Evolutionary conservation across 2,888 invertebrate genomes (phyloP).

Genomic region (Globia sparganii): DNA sequence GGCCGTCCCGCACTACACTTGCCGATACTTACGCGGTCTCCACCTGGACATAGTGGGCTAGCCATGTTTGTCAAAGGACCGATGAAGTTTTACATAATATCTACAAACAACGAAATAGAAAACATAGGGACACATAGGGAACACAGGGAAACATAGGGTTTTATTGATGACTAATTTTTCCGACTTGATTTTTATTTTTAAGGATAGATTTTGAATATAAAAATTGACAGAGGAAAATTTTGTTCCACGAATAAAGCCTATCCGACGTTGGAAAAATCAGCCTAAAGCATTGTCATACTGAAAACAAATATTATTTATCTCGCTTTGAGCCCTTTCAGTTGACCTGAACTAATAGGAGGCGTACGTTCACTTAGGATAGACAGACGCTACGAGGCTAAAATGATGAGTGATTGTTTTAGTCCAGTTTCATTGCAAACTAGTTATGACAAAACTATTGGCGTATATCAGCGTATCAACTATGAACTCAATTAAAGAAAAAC

Average conservation of each 20-base stretch:
- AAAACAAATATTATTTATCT: not conserved
- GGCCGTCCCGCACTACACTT: not conserved
- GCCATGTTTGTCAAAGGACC: not conserved
- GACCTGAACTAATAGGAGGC: conserved; percentile 1
- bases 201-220: not conserved
- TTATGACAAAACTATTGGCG: not conserved
- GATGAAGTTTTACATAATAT: not conserved
- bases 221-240: not conserved
- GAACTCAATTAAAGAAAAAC: not conserved
- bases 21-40: not conserved
- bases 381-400: not conserved
- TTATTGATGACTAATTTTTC: not conserved
- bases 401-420: conserved; percentile 9
- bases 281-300: not conserved
- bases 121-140: no score
- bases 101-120: not conserved
- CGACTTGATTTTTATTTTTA: no score
- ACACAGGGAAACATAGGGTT: not conserved
- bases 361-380: not conserved
- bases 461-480: no score
- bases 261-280: no score
- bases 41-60: not conserved
- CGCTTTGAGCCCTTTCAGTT: conserved; percentile 7
- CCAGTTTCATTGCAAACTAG: not conserved
- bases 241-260: not conserved